phyloP scores from a whole-genome alignment of 2,888 invertebrate genomes.

The Gastrophysa polygoni region DNA sequence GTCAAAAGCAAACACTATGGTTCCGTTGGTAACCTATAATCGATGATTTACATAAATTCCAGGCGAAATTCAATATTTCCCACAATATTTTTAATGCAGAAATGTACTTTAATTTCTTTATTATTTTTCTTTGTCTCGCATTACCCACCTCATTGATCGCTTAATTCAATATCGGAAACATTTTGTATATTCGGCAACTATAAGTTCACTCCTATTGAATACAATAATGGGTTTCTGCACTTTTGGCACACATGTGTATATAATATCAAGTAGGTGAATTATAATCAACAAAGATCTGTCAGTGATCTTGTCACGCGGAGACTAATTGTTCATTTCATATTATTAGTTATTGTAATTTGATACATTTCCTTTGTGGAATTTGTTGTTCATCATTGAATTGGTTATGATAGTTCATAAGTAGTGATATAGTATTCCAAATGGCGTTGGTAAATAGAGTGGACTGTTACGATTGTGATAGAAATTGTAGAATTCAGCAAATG shows the following conservation, averaged over 20 bases:
- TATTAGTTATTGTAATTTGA: no score
- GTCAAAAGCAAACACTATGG: no score
- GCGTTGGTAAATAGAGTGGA: neutral
- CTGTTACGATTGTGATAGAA: neutral
- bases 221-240: neutral
- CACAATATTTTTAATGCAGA: no score
- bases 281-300: conserved; percentile 3
- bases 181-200: no score
- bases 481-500: conserved; percentile 6
- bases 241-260: conserved; percentile 2
- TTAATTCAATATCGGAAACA: no score
- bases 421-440: conserved; percentile 1
- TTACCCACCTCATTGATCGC: neutral
- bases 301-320: neutral
- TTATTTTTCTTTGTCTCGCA: neutral
- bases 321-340: conserved; percentile 1
- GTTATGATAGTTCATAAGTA: neutral
- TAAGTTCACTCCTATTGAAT: neutral
- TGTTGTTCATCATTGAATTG: conserved; percentile 2
- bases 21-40: no score
- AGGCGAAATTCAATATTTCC: no score
- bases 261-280: neutral
- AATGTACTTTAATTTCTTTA: no score
- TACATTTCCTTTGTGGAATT: conserved; percentile 3
- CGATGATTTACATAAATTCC: no score